These are phyloP conservation scores for Atta texana DNA, from an alignment of 1,140 invertebrate species.

Conservation along the genomic window DNA sequence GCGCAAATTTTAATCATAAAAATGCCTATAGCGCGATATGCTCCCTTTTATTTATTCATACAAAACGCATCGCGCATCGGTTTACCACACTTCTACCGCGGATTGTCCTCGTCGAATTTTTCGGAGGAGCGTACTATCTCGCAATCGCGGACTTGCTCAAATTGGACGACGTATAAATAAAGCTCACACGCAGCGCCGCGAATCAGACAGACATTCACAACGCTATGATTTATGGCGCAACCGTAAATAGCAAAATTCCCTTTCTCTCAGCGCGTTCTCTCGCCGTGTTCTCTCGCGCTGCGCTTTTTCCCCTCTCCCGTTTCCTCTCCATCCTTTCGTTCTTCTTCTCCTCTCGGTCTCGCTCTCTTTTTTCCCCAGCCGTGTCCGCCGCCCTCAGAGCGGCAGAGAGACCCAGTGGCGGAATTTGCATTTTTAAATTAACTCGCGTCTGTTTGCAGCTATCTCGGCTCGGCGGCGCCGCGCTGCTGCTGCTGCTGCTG, in stretches of 20 bases:
- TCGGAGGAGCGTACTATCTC: conserved; percentile 27
- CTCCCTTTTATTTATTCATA: conserved; percentile 17
- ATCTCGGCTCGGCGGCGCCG: conserved; percentile 79
- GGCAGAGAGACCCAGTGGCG: conserved; percentile 69
- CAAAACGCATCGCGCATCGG: neutral
- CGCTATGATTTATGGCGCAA: conserved; percentile 77
- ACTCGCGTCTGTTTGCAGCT: conserved; percentile 86
- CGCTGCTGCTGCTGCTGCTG: conserved; percentile 45
- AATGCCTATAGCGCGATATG: neutral
- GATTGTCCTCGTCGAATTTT: conserved; percentile 37
- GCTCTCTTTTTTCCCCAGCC: conserved; percentile 45
- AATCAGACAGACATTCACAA: conserved; percentile 68
- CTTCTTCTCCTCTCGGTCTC: conserved; percentile 2
- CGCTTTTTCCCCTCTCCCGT: conserved; percentile 33
- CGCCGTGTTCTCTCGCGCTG: conserved; percentile 64
- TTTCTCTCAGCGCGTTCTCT: conserved; percentile 51
- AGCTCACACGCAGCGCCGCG: conserved; percentile 57
- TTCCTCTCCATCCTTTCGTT: conserved; percentile 17
- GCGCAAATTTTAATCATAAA: conserved; percentile 34
- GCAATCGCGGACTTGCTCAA: conserved; percentile 43
- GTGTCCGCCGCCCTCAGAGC: conserved; percentile 34
- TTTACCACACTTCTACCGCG: neutral
- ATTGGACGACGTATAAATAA: conserved; percentile 60
- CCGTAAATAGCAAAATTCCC: conserved; percentile 72
- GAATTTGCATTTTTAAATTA: conserved; percentile 87